Base-by-base conservation (phyloP, 2,113 vertebrate genomes). In the Anolis sagrei region DNA sequence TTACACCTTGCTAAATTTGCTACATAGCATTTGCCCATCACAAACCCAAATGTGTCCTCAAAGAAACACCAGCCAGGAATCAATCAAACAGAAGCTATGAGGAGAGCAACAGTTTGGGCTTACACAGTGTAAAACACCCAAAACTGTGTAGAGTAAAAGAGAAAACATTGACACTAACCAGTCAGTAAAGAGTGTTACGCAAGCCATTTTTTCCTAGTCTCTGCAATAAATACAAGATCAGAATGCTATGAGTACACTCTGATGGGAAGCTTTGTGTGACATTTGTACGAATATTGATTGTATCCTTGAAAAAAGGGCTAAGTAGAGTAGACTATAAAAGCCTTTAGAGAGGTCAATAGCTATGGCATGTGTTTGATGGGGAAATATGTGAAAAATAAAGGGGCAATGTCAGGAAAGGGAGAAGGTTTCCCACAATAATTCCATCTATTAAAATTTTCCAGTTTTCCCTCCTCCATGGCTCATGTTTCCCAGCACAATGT, bases 21-120 rank as follows among this genome's bases (percentile, higher is more conserved):
- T 95, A 95, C 92, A 88, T 88, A 54, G 96, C 96, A 96, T 96
- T 94, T 95, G 92, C 94, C 95, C 91, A 93, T 96, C 95, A 93
- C 93, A 96, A 92, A 88, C 87, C 93, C 93, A 88, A 95, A 95
- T 93, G 92, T 95, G 89, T 90, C 93, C 89, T 94, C 93, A 91
- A 90, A 93, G 39, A 79, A 77, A 77, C 90, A 44, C 83, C 92
- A 86, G 89, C 83, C 91, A 90, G 83, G 79, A 89, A 90, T 89
- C 90, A 88, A 90, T 74, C 79, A 81, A 81, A 90, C 86, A 86
- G 79, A 16, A 39, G 82, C 4, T 0, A 0, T 1, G 4, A 21
- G 85, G 62, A 89, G 72, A 75, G 58, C 69, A 83, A 74, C 76
- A 32, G 19, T 25, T 58, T 54, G 39, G 18, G 44, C 61, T 79